Percentiles rank a stretch among this genome's conserved stretches.
Conservation (phyloP, 2,113 vertebrate species). For the Triplophysa rosa region DNA sequence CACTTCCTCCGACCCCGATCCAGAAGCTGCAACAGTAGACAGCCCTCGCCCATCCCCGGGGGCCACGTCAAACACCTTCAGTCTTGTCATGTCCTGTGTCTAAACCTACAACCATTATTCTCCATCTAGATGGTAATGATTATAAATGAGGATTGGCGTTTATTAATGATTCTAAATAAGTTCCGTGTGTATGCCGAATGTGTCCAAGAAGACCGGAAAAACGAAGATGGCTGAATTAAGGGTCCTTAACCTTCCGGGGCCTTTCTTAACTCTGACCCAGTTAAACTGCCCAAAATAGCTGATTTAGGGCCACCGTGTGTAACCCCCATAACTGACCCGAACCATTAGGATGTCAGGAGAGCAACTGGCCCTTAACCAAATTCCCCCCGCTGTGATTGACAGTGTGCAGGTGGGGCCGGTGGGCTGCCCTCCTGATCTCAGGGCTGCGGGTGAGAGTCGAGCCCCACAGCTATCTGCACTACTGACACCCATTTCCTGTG, state of each 20-base stretch:
- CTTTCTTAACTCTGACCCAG: constrained; percentile 34
- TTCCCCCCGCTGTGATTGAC: constrained; percentile 40
- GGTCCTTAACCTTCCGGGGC: constrained; percentile 7
- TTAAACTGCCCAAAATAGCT: constrained; percentile 32
- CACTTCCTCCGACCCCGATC: constrained; percentile 1
- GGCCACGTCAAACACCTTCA: constrained; percentile 8
- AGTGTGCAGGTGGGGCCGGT: neutral
- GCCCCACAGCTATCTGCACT: constrained; percentile 40
- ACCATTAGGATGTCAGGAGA: constrained; percentile 42
- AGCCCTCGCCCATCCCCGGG: neutral
- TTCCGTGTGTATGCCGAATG: neutral
- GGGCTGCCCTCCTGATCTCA: constrained; percentile 31
- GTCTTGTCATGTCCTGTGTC: neutral
- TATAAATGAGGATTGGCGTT: constrained; percentile 6
- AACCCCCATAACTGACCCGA: constrained; percentile 21
- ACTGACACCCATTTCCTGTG: constrained; percentile 51
- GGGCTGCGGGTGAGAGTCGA: constrained; percentile 31
- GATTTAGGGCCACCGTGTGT: constrained; percentile 23
- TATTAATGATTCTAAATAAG: constrained; percentile 6
- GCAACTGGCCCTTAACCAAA: constrained; percentile 32
- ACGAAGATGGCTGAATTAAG: neutral
- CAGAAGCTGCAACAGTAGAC: constrained; percentile 3
- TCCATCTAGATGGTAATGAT: neutral
- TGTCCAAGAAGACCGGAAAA: neutral
- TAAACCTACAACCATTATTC: neutral